Percentiles rank a stretch among this genome's conserved stretches.
phyloP scores from a whole-genome alignment of 2,113 vertebrate species.

The Phyllostomus discolor region DNA sequence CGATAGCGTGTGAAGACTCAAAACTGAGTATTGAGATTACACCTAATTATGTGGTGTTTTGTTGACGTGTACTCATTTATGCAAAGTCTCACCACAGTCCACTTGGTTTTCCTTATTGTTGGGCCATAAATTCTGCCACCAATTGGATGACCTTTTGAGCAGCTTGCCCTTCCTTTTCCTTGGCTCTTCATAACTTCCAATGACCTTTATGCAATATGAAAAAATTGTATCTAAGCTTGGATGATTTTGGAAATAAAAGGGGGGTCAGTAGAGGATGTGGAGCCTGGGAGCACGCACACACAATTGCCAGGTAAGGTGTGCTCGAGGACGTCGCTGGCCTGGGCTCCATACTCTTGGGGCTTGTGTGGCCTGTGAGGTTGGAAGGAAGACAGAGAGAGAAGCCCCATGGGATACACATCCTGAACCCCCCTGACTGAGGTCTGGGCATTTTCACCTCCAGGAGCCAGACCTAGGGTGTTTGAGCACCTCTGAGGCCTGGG shows the following conservation, averaged over 20 bases:
- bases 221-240: not conserved
- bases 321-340: fast-evolving
- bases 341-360: not conserved
- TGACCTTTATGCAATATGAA: not conserved
- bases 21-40: not conserved
- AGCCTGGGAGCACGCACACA: fast-evolving
- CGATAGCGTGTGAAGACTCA: not conserved
- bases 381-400: not conserved
- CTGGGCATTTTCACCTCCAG: fast-evolving
- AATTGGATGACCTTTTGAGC: not conserved
- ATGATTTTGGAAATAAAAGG: not conserved
- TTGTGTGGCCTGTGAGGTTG: fast-evolving
- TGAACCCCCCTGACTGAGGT: not conserved
- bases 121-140: not conserved
- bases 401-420: fast-evolving
- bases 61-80: not conserved
- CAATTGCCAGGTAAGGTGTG: not conserved
- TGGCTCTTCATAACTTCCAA: not conserved
- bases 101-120: not conserved
- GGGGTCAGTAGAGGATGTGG: not conserved
- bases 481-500: not conserved
- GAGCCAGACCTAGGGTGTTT: not conserved
- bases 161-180: not conserved
- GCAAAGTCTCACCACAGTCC: not conserved
- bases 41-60: not conserved